These are phyloP conservation scores for Ciconia maguari DNA, from an alignment of 2,113 vertebrate genomes.

Conservation along the genomic window DNA sequence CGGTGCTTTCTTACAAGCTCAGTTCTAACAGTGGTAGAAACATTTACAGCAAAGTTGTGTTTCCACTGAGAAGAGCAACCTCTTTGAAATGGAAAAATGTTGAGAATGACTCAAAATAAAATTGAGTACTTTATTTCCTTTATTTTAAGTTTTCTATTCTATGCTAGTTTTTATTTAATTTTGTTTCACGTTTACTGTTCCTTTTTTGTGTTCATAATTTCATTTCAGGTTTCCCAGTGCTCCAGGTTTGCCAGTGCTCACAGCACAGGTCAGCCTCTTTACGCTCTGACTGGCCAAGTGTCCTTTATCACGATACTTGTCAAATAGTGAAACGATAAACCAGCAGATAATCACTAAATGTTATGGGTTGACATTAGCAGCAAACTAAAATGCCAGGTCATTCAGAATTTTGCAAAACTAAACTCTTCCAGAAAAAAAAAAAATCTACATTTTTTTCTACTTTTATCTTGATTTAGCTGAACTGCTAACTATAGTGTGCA, in stretches of 20 bases:
- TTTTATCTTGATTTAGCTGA: constrained; percentile 1
- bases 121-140: neutral
- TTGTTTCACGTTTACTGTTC: neutral
- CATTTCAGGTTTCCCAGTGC: neutral
- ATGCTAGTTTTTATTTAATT: neutral
- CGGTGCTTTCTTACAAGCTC: neutral
- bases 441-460: neutral
- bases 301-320: constrained; percentile 2
- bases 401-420: constrained; percentile 3
- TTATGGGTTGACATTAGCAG: neutral
- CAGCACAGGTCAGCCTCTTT: neutral
- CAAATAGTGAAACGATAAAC: constrained; percentile 6
- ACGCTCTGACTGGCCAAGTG: neutral
- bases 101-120: constrained; percentile 4
- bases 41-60: neutral
- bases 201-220: neutral
- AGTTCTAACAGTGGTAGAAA: neutral
- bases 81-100: constrained; percentile 13
- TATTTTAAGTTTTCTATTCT: neutral
- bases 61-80: neutral
- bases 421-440: neutral
- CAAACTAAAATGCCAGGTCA: constrained; percentile 19
- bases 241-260: neutral
- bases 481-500: neutral
- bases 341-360: constrained; percentile 43